phyloP scores from a whole-genome alignment of 64 coral and sea anemone genomes.

The Pachyseris speciosa region DNA sequence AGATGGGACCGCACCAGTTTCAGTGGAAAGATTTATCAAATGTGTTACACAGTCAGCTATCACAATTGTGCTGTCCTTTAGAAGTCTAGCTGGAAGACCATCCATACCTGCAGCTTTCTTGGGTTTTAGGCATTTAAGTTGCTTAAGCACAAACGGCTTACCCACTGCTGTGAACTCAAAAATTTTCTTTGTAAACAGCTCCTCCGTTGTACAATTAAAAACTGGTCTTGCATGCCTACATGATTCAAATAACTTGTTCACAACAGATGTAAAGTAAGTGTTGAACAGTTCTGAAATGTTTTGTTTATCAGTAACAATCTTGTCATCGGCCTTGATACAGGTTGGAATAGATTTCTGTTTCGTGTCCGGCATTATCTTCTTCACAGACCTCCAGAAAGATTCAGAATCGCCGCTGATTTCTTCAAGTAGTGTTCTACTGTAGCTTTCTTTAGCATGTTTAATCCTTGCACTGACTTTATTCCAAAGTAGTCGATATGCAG shows the following conservation, averaged over 20 bases:
- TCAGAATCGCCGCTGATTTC: no score
- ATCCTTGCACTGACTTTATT: no score
- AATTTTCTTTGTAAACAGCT: neutral
- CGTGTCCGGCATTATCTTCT: no score
- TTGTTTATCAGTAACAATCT: conserved; percentile 11
- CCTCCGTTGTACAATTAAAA: neutral
- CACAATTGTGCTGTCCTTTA: neutral
- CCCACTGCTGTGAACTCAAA: neutral
- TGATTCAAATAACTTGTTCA: neutral
- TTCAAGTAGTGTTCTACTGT: no score
- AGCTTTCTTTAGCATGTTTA: no score
- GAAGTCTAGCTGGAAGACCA: neutral
- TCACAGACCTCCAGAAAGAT: no score
- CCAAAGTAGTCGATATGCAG: no score
- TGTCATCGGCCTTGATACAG: neutral
- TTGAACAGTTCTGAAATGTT: neutral
- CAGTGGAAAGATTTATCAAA: neutral
- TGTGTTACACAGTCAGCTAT: neutral
- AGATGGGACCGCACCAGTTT: neutral
- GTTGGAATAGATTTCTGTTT: neutral
- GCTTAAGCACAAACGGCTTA: neutral
- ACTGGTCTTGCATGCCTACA: neutral
- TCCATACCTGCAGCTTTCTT: conserved; percentile 25
- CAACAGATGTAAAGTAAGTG: neutral
- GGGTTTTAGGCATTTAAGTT: neutral